These are phyloP conservation scores for Scatophagus argus DNA, from an alignment of 2,113 vertebrate species.

Conservation along the genomic window DNA sequence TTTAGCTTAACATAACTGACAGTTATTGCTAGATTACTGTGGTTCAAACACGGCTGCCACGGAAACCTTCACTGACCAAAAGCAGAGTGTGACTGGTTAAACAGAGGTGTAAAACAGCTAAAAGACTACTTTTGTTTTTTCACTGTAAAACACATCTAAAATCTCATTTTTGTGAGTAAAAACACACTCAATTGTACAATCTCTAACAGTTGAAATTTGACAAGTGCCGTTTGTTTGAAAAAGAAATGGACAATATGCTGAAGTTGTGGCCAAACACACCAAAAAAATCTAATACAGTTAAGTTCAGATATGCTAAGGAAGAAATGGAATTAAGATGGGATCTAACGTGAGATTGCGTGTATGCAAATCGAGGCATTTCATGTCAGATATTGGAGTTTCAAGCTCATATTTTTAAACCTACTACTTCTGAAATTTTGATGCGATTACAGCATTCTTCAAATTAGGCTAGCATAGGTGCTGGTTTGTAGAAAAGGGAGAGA, in stretches of 20 bases:
- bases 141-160: conserved; percentile 23
- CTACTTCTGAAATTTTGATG: too few relatives aligned
- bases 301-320: background rate
- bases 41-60: conserved; percentile 7
- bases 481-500: background rate
- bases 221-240: conserved; percentile 25
- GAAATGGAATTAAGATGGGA: background rate
- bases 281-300: background rate
- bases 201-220: conserved; percentile 5
- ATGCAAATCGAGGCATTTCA: background rate
- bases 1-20: conserved; percentile 9
- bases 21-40: conserved; percentile 18
- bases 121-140: conserved; percentile 34
- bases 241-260: conserved; percentile 10
- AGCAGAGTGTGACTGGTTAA: background rate
- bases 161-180: conserved; percentile 22
- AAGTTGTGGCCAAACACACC: conserved; percentile 1
- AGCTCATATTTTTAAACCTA: background rate
- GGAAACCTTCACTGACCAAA: background rate
- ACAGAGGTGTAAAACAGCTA: conserved; percentile 25
- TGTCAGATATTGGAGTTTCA: background rate
- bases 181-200: conserved; percentile 24
- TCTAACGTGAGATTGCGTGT: background rate
- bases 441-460: background rate
- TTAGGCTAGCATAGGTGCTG: background rate